phyloP scores from a whole-genome alignment of 2,113 vertebrate genomes.

The Neotragus moschatus region DNA sequence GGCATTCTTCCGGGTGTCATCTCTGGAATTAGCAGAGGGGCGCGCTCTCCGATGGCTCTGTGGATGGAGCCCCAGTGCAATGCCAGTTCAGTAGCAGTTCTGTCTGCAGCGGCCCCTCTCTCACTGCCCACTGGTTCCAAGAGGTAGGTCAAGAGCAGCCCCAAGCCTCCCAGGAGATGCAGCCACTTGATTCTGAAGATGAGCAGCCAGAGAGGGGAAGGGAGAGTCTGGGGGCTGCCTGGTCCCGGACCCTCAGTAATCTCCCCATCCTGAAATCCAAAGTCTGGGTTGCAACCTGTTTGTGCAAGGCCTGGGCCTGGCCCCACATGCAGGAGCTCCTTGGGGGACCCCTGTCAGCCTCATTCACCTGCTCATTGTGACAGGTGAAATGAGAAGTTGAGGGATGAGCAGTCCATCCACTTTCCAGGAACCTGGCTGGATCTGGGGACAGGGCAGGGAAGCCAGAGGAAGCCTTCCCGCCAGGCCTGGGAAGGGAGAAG shows the following conservation, averaged over 20 bases:
- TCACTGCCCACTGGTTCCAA: background rate
- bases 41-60: background rate
- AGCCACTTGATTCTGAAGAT: background rate
- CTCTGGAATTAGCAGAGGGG: background rate
- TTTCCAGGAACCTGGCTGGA: background rate
- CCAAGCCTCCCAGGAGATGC: background rate
- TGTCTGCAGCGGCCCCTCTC: background rate
- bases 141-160: background rate
- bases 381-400: conserved; percentile 9
- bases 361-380: background rate
- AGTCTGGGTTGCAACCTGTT: background rate
- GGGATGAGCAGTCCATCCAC: background rate
- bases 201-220: background rate
- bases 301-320: background rate
- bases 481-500: background rate
- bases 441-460: background rate
- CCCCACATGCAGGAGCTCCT: background rate
- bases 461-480: background rate
- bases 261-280: conserved; percentile 27
- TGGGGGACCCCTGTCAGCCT: background rate
- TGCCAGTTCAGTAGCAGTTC: background rate
- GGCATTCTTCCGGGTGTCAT: background rate
- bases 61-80: background rate
- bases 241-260: background rate
- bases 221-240: background rate